A percentile compares a stretch with the other conserved stretches of the same genome.
Evolutionary conservation across 2,888 invertebrate species (phyloP).

Genomic region (Drosophila subquinaria): DNA sequence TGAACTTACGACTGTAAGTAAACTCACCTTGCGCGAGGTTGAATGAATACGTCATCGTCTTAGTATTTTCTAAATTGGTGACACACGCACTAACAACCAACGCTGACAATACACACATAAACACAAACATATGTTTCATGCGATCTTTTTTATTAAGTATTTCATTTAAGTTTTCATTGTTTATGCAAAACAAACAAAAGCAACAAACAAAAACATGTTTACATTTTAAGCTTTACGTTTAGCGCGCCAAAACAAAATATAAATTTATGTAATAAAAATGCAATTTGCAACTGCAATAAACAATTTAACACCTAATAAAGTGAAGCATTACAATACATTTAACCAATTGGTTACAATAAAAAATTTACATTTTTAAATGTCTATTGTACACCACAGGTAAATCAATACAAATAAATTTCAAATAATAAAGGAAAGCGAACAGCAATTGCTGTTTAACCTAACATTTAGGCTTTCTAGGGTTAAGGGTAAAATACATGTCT

Average conservation of each 20-base stretch:
- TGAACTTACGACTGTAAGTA: neutral
- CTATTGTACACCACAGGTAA: slow-evolving; percentile 50
- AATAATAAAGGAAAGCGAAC: slow-evolving; percentile 25
- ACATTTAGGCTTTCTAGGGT: neutral
- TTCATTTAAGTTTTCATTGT: slow-evolving; percentile 77
- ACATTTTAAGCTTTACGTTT: slow-evolving; percentile 76
- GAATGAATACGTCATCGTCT: neutral
- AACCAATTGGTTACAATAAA: slow-evolving; percentile 47
- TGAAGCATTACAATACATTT: slow-evolving; percentile 59
- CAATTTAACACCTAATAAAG: slow-evolving; percentile 47
- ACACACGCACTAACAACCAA: slow-evolving; percentile 31
- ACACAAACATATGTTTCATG: slow-evolving; percentile 68
- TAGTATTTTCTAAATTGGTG: slow-evolving; percentile 11
- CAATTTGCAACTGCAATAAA: slow-evolving; percentile 63
- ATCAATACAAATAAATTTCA: slow-evolving; percentile 26
- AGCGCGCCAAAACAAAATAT: slow-evolving; percentile 74
- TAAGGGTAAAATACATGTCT: neutral
- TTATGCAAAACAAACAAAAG: slow-evolving; percentile 64
- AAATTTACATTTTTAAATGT: slow-evolving; percentile 59
- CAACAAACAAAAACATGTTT: slow-evolving; percentile 59
- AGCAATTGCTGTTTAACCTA: slow-evolving; percentile 29
- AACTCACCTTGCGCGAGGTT: neutral
- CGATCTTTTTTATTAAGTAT: slow-evolving; percentile 78
- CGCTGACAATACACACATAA: slow-evolving; percentile 48
- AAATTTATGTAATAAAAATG: slow-evolving; percentile 65